These are phyloP conservation scores for Euclidia mi DNA, from an alignment of 2,888 invertebrate species.

Conservation along the genomic window DNA sequence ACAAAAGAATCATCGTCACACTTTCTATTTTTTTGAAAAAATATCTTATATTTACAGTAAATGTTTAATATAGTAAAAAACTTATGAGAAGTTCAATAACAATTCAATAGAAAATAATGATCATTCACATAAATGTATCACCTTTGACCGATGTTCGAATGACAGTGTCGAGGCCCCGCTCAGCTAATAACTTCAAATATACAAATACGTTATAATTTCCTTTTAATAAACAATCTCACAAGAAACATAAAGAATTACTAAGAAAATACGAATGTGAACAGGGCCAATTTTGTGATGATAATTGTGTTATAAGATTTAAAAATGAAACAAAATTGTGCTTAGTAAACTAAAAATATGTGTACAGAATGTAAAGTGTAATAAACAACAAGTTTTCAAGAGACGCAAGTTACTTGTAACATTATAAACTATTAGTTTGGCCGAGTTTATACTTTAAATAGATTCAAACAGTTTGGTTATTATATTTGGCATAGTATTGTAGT, in stretches of 20 bases:
- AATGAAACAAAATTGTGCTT: conserved; percentile 44
- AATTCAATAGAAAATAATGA: conserved; percentile 42
- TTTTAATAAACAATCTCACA: conserved; percentile 4
- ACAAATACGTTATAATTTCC: conserved; percentile 14
- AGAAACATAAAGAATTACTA: background rate
- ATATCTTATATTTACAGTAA: conserved; percentile 68
- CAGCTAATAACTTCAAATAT: conserved; percentile 10
- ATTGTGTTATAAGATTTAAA: conserved; percentile 20
- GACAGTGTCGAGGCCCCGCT: conserved; percentile 17
- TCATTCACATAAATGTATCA: conserved; percentile 33
- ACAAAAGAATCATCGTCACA: conserved; percentile 40
- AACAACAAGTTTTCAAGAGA: conserved; percentile 29
- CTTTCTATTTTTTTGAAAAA: conserved; percentile 64
- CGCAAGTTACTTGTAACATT: conserved; percentile 33
- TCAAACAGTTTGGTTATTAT: conserved; percentile 66
- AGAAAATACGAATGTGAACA: conserved; percentile 23
- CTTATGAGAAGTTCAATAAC: conserved; percentile 44
- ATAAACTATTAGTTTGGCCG: conserved; percentile 58
- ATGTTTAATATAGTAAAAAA: conserved; percentile 60
- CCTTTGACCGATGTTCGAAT: conserved; percentile 5
- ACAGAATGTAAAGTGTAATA: conserved; percentile 39
- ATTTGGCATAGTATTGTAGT: conserved; percentile 58
- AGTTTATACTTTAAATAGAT: conserved; percentile 52
- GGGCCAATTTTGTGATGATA: conserved; percentile 37
- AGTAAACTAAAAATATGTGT: conserved; percentile 37